Percentiles rank a stretch among this genome's conserved stretches.
phyloP scores from a whole-genome alignment of 2,888 invertebrate genomes.

The Dromius quadrimaculatus region DNA sequence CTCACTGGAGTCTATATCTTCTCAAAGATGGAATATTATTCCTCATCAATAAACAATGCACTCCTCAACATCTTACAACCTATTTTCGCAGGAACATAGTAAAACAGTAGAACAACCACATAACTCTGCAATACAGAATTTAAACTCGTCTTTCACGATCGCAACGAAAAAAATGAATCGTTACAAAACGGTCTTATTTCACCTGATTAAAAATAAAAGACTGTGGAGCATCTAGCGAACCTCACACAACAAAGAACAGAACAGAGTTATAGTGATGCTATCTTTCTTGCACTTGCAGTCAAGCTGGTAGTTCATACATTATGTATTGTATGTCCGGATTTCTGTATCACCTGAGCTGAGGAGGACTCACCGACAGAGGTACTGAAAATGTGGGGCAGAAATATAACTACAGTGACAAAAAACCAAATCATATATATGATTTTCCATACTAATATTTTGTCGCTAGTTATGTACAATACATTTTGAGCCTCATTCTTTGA shows the following conservation, averaged over 20 bases:
- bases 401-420: too few relatives aligned
- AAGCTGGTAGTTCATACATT: constrained; percentile 33
- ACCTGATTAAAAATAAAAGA: constrained; percentile 40
- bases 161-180: constrained; percentile 30
- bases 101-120: constrained; percentile 34
- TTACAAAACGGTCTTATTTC: constrained; percentile 43
- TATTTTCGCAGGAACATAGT: constrained; percentile 15
- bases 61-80: neutral
- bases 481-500: too few relatives aligned
- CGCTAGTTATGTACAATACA: too few relatives aligned
- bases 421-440: too few relatives aligned
- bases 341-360: constrained; percentile 35
- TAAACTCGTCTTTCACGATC: constrained; percentile 37
- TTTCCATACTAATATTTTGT: too few relatives aligned
- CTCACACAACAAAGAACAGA: constrained; percentile 9
- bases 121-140: constrained; percentile 29
- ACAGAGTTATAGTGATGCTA: constrained; percentile 12
- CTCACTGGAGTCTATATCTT: too few relatives aligned
- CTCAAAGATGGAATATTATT: too few relatives aligned
- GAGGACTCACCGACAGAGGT: constrained; percentile 8
- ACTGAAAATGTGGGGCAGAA: constrained; percentile 2
- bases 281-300: constrained; percentile 12
- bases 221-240: neutral
- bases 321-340: constrained; percentile 34
- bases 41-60: neutral